Evolutionary conservation across 2,113 vertebrate genomes (phyloP).

Genomic region (Aptenodytes patagonicus): DNA sequence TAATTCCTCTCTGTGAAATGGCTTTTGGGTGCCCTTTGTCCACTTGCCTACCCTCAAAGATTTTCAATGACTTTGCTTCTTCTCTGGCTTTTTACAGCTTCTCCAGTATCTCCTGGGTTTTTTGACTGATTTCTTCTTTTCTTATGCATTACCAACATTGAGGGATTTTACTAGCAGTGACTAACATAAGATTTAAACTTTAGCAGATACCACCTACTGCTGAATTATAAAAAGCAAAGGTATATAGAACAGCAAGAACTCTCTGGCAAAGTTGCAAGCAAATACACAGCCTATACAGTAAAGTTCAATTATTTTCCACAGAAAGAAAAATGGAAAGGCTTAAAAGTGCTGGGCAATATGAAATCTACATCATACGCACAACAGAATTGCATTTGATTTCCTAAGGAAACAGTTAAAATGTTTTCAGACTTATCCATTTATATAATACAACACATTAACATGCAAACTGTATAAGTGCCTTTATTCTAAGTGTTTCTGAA

Average conservation of each 20-base stretch:
- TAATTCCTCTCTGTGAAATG: background rate
- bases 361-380: background rate
- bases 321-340: background rate
- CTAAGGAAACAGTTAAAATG: background rate
- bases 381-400: background rate
- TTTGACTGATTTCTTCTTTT: background rate
- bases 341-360: background rate
- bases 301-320: background rate
- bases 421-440: background rate
- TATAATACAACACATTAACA: background rate
- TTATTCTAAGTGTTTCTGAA: background rate
- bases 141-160: background rate
- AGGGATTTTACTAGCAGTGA: constrained; percentile 4
- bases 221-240: constrained; percentile 52
- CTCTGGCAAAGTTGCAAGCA: background rate
- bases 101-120: background rate
- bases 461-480: background rate
- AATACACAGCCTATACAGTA: background rate
- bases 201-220: constrained; percentile 45
- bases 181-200: constrained; percentile 17
- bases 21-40: background rate
- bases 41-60: background rate
- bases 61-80: background rate
- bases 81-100: background rate
- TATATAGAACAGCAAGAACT: constrained; percentile 26